A percentile compares a stretch with the other conserved stretches of the same genome.
Conservation (phyloP, 1,140 invertebrate species). For the Lasioglossum baleicum region DNA sequence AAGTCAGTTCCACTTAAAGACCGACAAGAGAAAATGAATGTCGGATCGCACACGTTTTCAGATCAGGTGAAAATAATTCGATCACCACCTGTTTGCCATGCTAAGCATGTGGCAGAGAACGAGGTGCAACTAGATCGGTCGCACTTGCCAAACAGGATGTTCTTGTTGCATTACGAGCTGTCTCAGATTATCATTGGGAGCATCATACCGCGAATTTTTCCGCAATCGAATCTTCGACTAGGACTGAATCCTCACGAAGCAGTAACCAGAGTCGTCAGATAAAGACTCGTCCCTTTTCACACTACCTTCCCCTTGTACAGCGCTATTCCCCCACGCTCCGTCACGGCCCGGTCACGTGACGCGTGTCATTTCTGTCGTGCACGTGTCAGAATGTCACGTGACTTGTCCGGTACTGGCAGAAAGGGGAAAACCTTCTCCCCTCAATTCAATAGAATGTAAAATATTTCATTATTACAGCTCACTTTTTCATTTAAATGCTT, state of each 20-base stretch:
- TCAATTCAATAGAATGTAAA: too few relatives aligned
- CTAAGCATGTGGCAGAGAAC: conserved; percentile 15
- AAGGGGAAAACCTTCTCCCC: too few relatives aligned
- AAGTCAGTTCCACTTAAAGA: background rate
- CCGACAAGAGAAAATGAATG: background rate
- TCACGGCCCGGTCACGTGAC: too few relatives aligned
- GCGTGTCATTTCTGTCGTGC: too few relatives aligned
- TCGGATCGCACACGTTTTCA: conserved; percentile 12
- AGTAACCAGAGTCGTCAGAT: too few relatives aligned
- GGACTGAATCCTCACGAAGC: background rate
- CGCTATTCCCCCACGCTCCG: too few relatives aligned
- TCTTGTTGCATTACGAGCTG: conserved; percentile 70
- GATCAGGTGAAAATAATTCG: conserved; percentile 44
- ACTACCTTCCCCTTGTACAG: too few relatives aligned
- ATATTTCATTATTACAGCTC: too few relatives aligned
- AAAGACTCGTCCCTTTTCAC: too few relatives aligned
- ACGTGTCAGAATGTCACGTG: too few relatives aligned
- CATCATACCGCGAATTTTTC: conserved; percentile 18
- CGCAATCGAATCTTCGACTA: background rate
- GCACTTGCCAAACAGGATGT: conserved; percentile 72
- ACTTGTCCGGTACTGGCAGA: too few relatives aligned
- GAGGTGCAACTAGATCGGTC: conserved; percentile 60
- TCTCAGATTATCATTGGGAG: conserved; percentile 65
- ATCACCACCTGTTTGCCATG: conserved; percentile 9
- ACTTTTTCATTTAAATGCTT: too few relatives aligned